Base-by-base conservation (phyloP, 2,113 vertebrate genomes). In the Heliornis fulica region DNA sequence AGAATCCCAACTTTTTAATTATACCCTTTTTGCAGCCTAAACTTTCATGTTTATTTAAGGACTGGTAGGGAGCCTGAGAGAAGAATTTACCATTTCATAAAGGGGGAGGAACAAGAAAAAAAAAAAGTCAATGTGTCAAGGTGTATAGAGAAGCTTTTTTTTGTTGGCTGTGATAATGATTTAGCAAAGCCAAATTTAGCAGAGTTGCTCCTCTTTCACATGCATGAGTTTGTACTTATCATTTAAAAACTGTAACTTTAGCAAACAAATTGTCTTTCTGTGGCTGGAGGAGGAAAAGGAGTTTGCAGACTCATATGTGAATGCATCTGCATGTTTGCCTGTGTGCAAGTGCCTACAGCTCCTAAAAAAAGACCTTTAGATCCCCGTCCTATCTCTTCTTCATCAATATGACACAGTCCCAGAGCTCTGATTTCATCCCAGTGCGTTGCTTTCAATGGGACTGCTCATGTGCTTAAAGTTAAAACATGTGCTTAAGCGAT, bases 401-500 rank as follows among this genome's bases (percentile, higher is more conserved):
- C 93, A 94, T 96, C 94, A 95, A 90, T 80, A 90, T 79, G 93
- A 97, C 88, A 95, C 63, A 41, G 85, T 87, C 90, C 90, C 88
- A 38, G 85, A 93, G 93, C 96, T 96, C 94, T 97, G 96, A 94
- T 96, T 96, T 96, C 96, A 96, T 93, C 92, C 83, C n/a, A 0
- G 71, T 84, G 93, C n/a, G 0, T 75, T 75, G 92, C 90, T 95
- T 97, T 96, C 94, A 96, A 95, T 90, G 76, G 94, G 94, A 75
- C 83, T 96, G 88, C 90, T 96, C 94, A 94, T 94, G 94, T 96
- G 96, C 96, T 96, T 80, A 96, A 96, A 97, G 94, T 96, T 94
- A 96, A 97, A 96, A 92, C 85, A 93, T 96, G 96, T 94, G 96
- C 94, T 97, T 90, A 94, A 96, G 90, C 96, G 79, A 95, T 96